Conservation (phyloP, 2,113 vertebrate genomes). For the Pterophyllum scalare region DNA sequence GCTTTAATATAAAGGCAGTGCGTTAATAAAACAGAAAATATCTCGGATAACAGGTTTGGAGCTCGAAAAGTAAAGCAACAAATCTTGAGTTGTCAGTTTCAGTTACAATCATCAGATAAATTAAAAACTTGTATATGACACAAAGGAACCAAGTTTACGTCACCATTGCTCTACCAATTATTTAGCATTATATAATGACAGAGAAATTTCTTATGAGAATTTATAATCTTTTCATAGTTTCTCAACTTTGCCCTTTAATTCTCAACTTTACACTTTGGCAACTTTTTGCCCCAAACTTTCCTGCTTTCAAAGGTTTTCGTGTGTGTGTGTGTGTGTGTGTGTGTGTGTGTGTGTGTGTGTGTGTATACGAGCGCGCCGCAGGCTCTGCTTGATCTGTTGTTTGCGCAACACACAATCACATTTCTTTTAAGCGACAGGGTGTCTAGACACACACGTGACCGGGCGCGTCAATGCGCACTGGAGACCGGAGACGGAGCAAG, state of each 20-base stretch:
- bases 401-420: slow-evolving; percentile 94
- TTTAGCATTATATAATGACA: neutral
- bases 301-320: slow-evolving; percentile 13
- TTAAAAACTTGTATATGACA: neutral
- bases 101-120: neutral
- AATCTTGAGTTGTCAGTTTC: neutral
- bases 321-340: neutral
- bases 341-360: neutral
- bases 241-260: neutral
- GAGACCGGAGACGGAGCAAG: slow-evolving; percentile 79
- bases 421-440: slow-evolving; percentile 96
- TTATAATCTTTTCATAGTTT: neutral
- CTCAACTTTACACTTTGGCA: neutral
- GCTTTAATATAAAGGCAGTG: neutral
- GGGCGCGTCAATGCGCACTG: slow-evolving; percentile 90
- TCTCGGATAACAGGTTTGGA: neutral
- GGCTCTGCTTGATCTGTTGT: slow-evolving; percentile 89
- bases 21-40: neutral
- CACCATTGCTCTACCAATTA: neutral
- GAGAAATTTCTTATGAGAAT: neutral
- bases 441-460: slow-evolving; percentile 97
- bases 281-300: slow-evolving; percentile 2
- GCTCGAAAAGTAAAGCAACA: neutral
- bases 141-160: neutral
- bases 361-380: slow-evolving; percentile 68